phyloP scores from a whole-genome alignment of 2,113 vertebrate genomes.

The Catagonus wagneri region DNA sequence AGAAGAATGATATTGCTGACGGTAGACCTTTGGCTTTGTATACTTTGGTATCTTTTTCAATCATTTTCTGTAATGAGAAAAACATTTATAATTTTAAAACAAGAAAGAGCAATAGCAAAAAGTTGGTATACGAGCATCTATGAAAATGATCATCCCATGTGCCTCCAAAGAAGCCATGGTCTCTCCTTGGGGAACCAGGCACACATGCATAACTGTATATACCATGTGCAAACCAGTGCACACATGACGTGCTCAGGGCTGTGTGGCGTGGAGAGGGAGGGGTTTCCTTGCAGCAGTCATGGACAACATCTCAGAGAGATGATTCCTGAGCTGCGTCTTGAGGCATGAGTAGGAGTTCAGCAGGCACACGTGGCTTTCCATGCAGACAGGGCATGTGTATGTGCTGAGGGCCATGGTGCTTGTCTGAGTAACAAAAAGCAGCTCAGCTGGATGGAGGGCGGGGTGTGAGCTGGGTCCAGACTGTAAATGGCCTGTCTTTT shows the following conservation, averaged over 20 bases:
- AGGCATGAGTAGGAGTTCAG: not conserved
- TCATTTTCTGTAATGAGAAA: not conserved
- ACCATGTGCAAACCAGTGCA: no score
- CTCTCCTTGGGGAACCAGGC: not conserved
- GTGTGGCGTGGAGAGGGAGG: not conserved
- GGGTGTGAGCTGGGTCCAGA: not conserved
- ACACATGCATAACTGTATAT: not conserved
- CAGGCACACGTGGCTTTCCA: not conserved
- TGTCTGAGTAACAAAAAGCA: not conserved
- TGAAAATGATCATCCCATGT: not conserved
- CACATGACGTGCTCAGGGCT: accelerated
- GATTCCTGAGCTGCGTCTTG: not conserved
- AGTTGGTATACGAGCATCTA: not conserved
- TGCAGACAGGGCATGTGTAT: accelerated
- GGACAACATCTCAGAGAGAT: not conserved
- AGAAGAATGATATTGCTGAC: not conserved
- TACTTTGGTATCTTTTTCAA: not conserved
- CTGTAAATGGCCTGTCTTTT: not conserved
- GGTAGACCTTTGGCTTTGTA: not conserved
- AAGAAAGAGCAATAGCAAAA: not conserved
- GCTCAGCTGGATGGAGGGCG: not conserved
- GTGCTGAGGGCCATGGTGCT: not conserved
- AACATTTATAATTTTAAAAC: constrained; percentile 4
- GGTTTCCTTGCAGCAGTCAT: not conserved
- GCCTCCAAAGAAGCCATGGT: not conserved